phyloP scores from a whole-genome alignment of 2,888 invertebrate genomes.

The Arge pagana region DNA sequence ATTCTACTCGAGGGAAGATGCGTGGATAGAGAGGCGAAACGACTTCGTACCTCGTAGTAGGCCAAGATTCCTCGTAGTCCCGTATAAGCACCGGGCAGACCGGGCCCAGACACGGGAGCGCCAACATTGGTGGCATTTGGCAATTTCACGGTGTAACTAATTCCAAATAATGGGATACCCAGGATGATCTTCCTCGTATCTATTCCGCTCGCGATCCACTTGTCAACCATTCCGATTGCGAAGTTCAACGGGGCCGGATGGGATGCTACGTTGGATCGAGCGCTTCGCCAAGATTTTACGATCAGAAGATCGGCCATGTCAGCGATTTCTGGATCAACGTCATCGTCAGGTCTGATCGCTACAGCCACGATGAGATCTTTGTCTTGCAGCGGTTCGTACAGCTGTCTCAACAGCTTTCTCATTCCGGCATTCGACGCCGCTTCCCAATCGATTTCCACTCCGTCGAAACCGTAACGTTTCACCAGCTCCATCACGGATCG shows the following conservation, averaged over 20 bases:
- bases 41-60: constrained; percentile 71
- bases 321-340: constrained; percentile 66
- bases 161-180: constrained; percentile 75
- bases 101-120: constrained; percentile 66
- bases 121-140: constrained; percentile 63
- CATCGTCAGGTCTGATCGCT: constrained; percentile 68
- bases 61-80: constrained; percentile 69
- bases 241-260: constrained; percentile 47
- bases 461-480: constrained; percentile 75
- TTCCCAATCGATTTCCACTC: constrained; percentile 75
- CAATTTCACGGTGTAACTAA: constrained; percentile 70
- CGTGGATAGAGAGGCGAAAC: constrained; percentile 51
- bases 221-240: constrained; percentile 36
- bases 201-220: constrained; percentile 61
- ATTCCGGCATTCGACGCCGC: constrained; percentile 61
- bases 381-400: constrained; percentile 65
- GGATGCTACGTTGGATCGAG: constrained; percentile 35
- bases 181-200: constrained; percentile 71
- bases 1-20: too few relatives aligned
- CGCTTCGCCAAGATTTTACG: constrained; percentile 66
- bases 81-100: constrained; percentile 70
- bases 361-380: constrained; percentile 65
- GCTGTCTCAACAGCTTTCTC: constrained; percentile 64
- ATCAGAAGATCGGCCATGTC: constrained; percentile 70
- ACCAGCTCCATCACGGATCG: constrained; percentile 69